phyloP scores from a whole-genome alignment of 2,888 invertebrate genomes.

The Dermolepida albohirtum region DNA sequence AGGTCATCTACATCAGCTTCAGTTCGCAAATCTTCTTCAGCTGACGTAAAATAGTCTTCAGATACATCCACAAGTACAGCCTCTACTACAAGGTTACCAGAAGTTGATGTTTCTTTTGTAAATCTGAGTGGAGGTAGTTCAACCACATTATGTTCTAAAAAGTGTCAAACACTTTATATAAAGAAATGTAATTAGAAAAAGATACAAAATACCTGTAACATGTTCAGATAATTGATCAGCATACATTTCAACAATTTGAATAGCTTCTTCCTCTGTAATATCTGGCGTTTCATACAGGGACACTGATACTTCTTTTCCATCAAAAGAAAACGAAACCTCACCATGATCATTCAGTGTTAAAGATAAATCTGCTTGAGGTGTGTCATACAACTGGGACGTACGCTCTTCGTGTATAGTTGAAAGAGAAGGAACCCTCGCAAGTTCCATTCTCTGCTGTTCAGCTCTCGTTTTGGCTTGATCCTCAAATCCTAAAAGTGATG shows the following conservation, averaged over 20 bases:
- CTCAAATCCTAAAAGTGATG: conserved; percentile 88
- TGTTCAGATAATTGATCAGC: conserved; percentile 93
- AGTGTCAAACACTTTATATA: conserved; percentile 33
- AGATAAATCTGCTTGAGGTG: conserved; percentile 75
- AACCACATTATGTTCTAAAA: conserved; percentile 82
- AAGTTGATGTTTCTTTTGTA: conserved; percentile 89
- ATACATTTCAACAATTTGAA: conserved; percentile 94
- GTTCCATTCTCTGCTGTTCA: conserved; percentile 67
- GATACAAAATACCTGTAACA: conserved; percentile 69
- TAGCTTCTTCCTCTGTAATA: conserved; percentile 90
- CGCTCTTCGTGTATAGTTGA: conserved; percentile 93
- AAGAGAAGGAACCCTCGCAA: conserved; percentile 83
- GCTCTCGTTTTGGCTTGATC: conserved; percentile 72
- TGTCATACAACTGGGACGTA: conserved; percentile 89
- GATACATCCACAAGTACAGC: conserved; percentile 91
- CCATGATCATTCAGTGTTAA: conserved; percentile 84
- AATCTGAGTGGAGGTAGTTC: conserved; percentile 89
- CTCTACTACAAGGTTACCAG: conserved; percentile 89
- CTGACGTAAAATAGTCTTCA: conserved; percentile 84
- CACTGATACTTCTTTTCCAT: conserved; percentile 91
- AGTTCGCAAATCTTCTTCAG: conserved; percentile 85
- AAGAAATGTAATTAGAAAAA: neutral
- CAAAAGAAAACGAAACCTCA: conserved; percentile 90
- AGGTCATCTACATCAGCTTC: conserved; percentile 87
- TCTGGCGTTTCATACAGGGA: conserved; percentile 93